phyloP scores from a whole-genome alignment of 2,113 vertebrate species.

The Heterotis niloticus region DNA sequence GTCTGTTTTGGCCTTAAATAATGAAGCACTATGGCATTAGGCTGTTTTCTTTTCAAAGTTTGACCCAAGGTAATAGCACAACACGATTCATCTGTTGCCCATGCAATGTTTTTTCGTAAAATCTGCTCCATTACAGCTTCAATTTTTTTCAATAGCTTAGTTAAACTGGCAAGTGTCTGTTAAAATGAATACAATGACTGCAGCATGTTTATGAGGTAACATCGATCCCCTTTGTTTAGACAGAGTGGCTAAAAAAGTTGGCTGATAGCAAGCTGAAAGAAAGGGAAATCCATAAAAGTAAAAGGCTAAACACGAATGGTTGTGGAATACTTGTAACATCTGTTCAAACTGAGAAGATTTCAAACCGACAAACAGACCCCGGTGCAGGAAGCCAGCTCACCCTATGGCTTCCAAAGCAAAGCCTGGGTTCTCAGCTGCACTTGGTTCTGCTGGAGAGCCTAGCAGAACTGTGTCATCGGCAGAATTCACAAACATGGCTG shows the following conservation, averaged over 20 bases:
- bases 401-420: conserved; percentile 2
- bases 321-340: conserved; percentile 35
- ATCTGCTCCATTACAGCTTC: conserved; percentile 24
- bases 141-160: conserved; percentile 33
- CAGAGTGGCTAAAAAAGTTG: conserved; percentile 8
- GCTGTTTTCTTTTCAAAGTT: neutral
- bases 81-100: neutral
- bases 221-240: neutral
- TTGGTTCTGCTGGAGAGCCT: neutral
- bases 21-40: neutral
- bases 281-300: conserved; percentile 9
- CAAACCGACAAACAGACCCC: conserved; percentile 27
- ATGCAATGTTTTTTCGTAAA: conserved; percentile 24
- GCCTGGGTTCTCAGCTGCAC: neutral
- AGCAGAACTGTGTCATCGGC: neutral
- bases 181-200: conserved; percentile 32
- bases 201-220: conserved; percentile 11
- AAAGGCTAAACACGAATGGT: conserved; percentile 4
- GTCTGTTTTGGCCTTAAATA: neutral
- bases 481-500: neutral
- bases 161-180: conserved; percentile 34
- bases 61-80: neutral
- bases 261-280: conserved; percentile 16
- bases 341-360: conserved; percentile 40
- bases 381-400: conserved; percentile 6